A percentile compares a stretch with the other conserved stretches of the same genome.
phyloP scores from a whole-genome alignment of 2,113 vertebrate species.

The Myotis davidii region DNA sequence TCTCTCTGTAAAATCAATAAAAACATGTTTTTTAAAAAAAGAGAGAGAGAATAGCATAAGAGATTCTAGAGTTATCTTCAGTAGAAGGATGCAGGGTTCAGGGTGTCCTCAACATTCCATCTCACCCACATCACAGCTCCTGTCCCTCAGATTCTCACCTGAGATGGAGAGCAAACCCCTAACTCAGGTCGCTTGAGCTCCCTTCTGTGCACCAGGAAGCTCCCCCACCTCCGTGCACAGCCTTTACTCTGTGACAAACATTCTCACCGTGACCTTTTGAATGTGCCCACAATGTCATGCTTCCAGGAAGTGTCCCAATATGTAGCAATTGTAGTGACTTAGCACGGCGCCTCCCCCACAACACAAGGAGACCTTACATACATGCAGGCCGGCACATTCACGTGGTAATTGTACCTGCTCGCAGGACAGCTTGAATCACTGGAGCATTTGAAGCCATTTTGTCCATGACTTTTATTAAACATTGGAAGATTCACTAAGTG shows the following conservation, averaged over 20 bases:
- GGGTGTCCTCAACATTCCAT: background rate
- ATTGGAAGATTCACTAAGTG: background rate
- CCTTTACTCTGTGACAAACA: background rate
- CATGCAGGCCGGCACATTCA: fast-evolving
- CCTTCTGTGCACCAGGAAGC: background rate
- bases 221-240: background rate
- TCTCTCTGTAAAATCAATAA: background rate
- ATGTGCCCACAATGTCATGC: background rate
- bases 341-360: background rate
- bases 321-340: background rate
- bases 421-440: background rate
- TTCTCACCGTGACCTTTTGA: background rate
- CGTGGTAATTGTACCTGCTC: fast-evolving
- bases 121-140: background rate
- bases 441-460: background rate
- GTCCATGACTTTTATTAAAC: background rate
- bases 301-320: background rate
- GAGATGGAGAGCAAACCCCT: background rate
- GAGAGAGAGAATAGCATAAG: background rate
- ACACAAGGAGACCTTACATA: background rate
- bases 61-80: background rate
- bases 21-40: background rate
- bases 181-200: fast-evolving
- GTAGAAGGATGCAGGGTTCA: background rate
- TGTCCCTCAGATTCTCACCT: background rate